Evolutionary conservation across 2,113 vertebrate genomes (phyloP), one percentile per base, ranked within the genome.

Genomic region (Phoxinus phoxinus): DNA sequence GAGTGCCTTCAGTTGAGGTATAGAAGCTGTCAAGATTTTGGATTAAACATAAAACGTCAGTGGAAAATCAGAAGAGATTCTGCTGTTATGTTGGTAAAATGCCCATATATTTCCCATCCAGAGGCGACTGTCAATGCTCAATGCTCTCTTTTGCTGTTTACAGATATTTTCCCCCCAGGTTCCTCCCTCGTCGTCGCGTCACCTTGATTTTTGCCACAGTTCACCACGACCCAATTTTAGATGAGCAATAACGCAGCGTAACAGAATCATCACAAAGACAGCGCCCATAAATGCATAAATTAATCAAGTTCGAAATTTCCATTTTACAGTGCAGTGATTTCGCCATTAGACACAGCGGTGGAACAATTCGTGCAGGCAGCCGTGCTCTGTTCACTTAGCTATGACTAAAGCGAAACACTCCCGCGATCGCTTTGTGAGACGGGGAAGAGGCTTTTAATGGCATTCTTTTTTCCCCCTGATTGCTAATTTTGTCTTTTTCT

Each of bases 311-410:
- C 91, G 92, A 94, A 95, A 95, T 95, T 94, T 95, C 92, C 93
- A 95, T 95, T 95, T 95, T 95, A 95, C 94, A 95, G 93, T 89
- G 92, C 92, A 90, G 91, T 94, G 94, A 91, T 94, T 95, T 93
- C 90, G 90, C 92, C 89, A 94, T 95, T 94, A 94, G 93, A 93
- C 86, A 87, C 92, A 92, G 93, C 92, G 92, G 90, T 78, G 91
- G 93, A 94, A 92, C 90, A 90, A 93, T 92, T 91, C 93, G 91
- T 88, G 94, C 92, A 90, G 90, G 21, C 85, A 51, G 82, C 89
- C 87, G 84, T 94, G 90, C 92, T 92, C 91, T 93, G 92, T 93
- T 94, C 93, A 93, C 88, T 91, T 94, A 93, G 93, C 94, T 94
- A 92, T 94, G 93, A 95, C 94, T 94, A 94, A 94, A 94, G 90